phyloP scores from a whole-genome alignment of 1,140 invertebrate genomes.

The Zaprionus camerounensis region DNA sequence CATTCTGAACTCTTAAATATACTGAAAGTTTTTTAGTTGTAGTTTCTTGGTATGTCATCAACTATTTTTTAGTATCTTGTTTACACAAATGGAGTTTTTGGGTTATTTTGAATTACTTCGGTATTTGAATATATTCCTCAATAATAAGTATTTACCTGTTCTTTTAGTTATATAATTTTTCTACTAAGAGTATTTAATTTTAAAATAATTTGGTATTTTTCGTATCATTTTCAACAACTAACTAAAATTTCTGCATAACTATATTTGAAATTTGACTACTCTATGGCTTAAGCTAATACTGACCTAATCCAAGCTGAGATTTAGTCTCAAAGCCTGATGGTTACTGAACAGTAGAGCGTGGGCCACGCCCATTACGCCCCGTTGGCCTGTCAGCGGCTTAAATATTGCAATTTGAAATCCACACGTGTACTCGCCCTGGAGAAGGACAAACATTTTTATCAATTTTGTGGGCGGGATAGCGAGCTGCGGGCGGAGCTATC shows the following conservation, averaged over 20 bases:
- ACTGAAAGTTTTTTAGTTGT: too few relatives aligned
- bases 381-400: slow-evolving; percentile 2
- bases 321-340: neutral
- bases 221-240: too few relatives aligned
- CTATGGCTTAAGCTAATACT: neutral
- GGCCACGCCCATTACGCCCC: neutral
- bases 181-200: too few relatives aligned
- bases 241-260: neutral
- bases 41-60: too few relatives aligned
- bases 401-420: slow-evolving; percentile 66
- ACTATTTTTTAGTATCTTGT: too few relatives aligned
- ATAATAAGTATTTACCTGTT: too few relatives aligned
- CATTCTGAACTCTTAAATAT: neutral
- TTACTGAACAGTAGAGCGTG: slow-evolving; percentile 26
- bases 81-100: too few relatives aligned
- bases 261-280: neutral
- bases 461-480: slow-evolving; percentile 55
- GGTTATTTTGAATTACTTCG: too few relatives aligned
- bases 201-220: neutral
- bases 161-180: too few relatives aligned
- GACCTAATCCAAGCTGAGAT: neutral
- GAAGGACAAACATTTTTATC: slow-evolving; percentile 63
- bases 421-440: slow-evolving; percentile 25
- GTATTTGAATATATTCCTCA: too few relatives aligned
- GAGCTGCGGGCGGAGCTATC: slow-evolving; percentile 30